Conservation (phyloP, 2,113 vertebrate species). For the Amphiprion ocellaris region DNA sequence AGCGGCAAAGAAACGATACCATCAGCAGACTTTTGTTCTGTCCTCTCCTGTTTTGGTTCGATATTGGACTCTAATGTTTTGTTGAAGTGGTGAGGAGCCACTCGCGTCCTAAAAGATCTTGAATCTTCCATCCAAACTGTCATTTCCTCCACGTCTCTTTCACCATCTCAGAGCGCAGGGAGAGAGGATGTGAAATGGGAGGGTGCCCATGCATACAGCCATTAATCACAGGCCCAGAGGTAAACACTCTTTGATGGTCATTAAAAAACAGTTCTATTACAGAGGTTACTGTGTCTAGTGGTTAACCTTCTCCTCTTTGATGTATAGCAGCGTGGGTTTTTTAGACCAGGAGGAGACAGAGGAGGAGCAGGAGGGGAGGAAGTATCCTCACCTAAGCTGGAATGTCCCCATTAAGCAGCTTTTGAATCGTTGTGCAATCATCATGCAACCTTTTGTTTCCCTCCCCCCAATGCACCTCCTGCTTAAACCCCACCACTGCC, state of each 20-base stretch:
- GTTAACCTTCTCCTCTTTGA: slow-evolving; percentile 81
- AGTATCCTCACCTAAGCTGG: slow-evolving; percentile 71
- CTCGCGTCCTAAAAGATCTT: no score
- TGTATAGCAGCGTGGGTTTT: slow-evolving; percentile 65
- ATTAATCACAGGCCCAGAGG: slow-evolving; percentile 75
- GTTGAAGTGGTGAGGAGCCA: no score
- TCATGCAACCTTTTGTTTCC: slow-evolving; percentile 83
- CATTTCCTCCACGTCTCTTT: slow-evolving; percentile 50
- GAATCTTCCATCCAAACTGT: slow-evolving; percentile 29
- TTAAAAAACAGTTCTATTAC: slow-evolving; percentile 81
- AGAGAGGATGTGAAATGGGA: slow-evolving; percentile 39
- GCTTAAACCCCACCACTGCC: slow-evolving; percentile 21
- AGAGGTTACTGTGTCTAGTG: slow-evolving; percentile 78
- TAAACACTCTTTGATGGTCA: slow-evolving; percentile 81
- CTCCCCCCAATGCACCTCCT: slow-evolving; percentile 57
- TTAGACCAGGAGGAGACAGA: slow-evolving; percentile 32
- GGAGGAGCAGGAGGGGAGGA: slow-evolving; percentile 15
- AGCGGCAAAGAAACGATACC: not conserved
- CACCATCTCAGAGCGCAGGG: slow-evolving; percentile 34
- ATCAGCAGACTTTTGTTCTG: not conserved
- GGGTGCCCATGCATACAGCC: slow-evolving; percentile 41
- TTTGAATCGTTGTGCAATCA: slow-evolving; percentile 80
- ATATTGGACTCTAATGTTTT: not conserved
- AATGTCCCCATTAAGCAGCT: slow-evolving; percentile 76
- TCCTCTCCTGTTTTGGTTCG: not conserved